Evolutionary conservation across 2,888 invertebrate species (phyloP), one percentile per base, ranked within the genome.

Genomic region (Netelia fuscicornis): DNA sequence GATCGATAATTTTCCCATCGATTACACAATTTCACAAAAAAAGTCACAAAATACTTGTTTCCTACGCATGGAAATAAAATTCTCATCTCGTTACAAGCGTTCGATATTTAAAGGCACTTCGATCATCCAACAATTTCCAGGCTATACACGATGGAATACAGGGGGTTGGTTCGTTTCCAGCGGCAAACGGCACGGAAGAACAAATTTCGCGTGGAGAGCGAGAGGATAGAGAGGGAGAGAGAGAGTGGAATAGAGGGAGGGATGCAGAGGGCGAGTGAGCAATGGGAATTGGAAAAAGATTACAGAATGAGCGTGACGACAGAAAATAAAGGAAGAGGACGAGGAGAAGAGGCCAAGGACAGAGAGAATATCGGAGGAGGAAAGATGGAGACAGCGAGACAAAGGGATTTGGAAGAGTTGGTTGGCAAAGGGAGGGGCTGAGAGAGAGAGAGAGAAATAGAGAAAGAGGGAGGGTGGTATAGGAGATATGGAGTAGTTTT

Each of bases 261-360:
- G 67, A 75, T 81, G 30, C 10, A 56, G 13, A 25, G 81, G 84
- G 86, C 84, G 80, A 48, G 6, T 48, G 77, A 13, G 48, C 54
- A 75, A 62, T 58, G 76, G 58, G 56, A 76, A 67, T 70, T 44
- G 56, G 58, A 42, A 83, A 85, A 79, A 83, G 85, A 81, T 64
- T 70, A 74, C 67, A 72, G 85, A 81, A 77, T 62, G 65, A 81
- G 58, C 25, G 76, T 84, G 74, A 77, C 67, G 60, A 67, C 37
- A 42, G 17, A 74, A 30, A 42, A 67, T 9, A 65, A 9, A 62
- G 70, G 8, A 54, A 30, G 11, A 71, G 70, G 13, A 0, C 30
- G 37, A 70, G 1, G 25, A 30, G 3, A n/a, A 13, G 25, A 75
- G 60, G 44, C 17, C 20, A 76, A 20, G 25, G 62, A 60, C 9